Conservation (phyloP, 2,113 vertebrate genomes). For the Spilogale gracilis region DNA sequence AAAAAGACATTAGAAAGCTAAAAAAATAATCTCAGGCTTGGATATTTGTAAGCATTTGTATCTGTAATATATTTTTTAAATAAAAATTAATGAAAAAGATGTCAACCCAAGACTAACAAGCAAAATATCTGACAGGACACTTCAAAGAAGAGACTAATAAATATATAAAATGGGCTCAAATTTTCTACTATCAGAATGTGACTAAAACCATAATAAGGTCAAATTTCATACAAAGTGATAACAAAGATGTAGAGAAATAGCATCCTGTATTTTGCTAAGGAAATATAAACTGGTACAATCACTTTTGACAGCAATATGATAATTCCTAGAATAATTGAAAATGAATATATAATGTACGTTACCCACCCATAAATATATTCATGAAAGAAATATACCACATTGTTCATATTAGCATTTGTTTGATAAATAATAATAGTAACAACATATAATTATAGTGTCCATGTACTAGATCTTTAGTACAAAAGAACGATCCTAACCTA, state of each 20-base stretch:
- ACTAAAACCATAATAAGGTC: neutral
- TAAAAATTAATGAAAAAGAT: neutral
- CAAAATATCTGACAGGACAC: neutral
- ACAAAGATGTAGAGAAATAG: neutral
- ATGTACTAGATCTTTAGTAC: constrained; percentile 30
- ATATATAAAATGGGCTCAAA: neutral
- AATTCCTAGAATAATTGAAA: neutral
- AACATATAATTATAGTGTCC: neutral
- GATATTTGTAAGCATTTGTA: neutral
- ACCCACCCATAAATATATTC: neutral
- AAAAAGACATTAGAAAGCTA: neutral
- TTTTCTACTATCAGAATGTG: neutral
- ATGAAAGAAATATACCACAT: neutral
- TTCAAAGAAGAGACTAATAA: neutral
- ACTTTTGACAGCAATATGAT: neutral
- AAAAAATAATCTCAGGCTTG: neutral
- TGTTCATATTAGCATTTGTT: neutral
- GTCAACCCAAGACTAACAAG: neutral
- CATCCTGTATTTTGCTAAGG: neutral
- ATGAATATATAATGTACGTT: neutral
- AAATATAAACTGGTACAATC: neutral
- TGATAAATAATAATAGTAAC: neutral
- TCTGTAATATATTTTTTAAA: no score
- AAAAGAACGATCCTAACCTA: constrained; percentile 43
- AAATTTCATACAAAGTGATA: neutral